Evolutionary conservation across 2,888 invertebrate species (phyloP), one percentile per base, ranked within the genome.

Genomic region (Lasius platythorax): DNA sequence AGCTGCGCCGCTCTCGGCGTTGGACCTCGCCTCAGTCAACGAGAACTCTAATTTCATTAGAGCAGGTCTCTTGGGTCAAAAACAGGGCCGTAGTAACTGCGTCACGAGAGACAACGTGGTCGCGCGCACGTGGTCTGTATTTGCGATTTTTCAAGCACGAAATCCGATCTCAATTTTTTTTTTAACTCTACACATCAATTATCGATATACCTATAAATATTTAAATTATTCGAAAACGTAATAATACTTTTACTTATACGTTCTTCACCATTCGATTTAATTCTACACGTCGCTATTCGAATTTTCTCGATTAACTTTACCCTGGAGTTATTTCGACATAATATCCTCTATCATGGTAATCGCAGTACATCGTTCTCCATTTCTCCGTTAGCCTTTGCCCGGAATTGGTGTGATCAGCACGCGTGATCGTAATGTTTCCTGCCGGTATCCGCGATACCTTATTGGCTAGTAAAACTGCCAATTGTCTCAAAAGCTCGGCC

Each of bases 401-500:
- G 58, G 33, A 73, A 81, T 81, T 81, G 79, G 40, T 61, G 79
- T 68, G 86, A 87, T 85, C 46, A 75, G 74, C 79, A 85, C 87
- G 85, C 83, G 81, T 88, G 79, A 88, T 88, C 88, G 87, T 88
- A 88, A 88, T 81, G 64, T 63, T 70, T 73, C 76, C 53, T 56
- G 23, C 23, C 50, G 46, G 61, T 76, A 79, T 74, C 61, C 78
- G 63, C 67, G 87, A 87, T 86, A 91, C 88, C 91, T 92, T 92
- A 93, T 92, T 93, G 92, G 92, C 88, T 88, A 92, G 90, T 92
- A 93, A 93, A 94, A 94, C 93, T 93, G 93, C 93, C 94, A 94
- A 94, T 94, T 94, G 94, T 93, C 94, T 94, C 93, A 93, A 94
- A 94, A 94, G 94, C 94, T 92, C 89, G 90, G 90, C 89, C 90